These are phyloP conservation scores for Scatophagus argus DNA, from an alignment of 2,113 vertebrate genomes.

Conservation along the genomic window DNA sequence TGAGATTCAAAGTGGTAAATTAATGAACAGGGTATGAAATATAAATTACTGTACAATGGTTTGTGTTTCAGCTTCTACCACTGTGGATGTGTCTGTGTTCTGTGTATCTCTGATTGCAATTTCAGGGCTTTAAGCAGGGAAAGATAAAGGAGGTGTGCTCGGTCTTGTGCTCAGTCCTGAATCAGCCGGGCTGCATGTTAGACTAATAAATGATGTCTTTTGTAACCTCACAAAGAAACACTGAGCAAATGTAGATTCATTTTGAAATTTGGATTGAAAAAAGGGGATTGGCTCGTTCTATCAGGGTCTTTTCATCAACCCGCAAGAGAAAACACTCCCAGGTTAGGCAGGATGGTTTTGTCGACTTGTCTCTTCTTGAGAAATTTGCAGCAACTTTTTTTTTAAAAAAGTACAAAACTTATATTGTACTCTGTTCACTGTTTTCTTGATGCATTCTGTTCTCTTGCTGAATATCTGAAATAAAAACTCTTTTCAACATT, in stretches of 20 bases:
- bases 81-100: constrained; percentile 20
- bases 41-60: constrained; percentile 43
- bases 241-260: constrained; percentile 36
- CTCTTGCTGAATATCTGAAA: constrained; percentile 11
- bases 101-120: constrained; percentile 30
- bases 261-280: constrained; percentile 34
- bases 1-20: constrained; percentile 41
- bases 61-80: constrained; percentile 18
- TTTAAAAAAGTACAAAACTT: neutral
- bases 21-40: constrained; percentile 62
- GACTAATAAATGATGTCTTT: constrained; percentile 53
- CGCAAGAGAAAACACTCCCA: constrained; percentile 21
- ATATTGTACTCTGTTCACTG: constrained; percentile 32
- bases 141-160: constrained; percentile 46
- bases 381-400: neutral
- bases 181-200: constrained; percentile 14
- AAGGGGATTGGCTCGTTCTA: constrained; percentile 1
- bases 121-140: constrained; percentile 38
- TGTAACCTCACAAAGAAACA: constrained; percentile 38
- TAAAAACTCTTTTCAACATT: constrained; percentile 34
- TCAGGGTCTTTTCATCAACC: constrained; percentile 15
- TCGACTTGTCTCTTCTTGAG: constrained; percentile 14
- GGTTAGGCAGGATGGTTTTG: constrained; percentile 20
- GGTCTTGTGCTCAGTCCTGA: neutral
- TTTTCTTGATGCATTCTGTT: constrained; percentile 16